Base-by-base conservation (phyloP, 2,888 invertebrate species). In the Cenopis cana region DNA sequence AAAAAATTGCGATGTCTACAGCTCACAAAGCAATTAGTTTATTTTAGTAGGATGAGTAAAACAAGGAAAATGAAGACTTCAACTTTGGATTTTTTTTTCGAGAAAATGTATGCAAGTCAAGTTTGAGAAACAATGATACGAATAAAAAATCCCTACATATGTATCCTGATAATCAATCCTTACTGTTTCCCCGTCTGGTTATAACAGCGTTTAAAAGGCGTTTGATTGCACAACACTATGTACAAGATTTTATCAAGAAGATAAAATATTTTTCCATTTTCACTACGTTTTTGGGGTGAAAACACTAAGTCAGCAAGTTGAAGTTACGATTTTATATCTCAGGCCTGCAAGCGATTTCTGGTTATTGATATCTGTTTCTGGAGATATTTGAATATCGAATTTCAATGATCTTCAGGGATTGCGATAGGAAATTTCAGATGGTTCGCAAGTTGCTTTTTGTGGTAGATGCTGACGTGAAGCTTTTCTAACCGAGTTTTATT, bases 301-400 rank as follows among this genome's bases (percentile, higher is more conserved):
- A 71, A 46, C 68, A 52, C 66, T 11, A 50, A 68, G 55, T 75
- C 74, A 74, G 74, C 74, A 49, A n/a, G 68, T 74, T 68, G 73
- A 49, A 75, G 73, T 78, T 77, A 78, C 74, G 78, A 67, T 41
- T 52, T 62, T 68, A 73, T 73, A 71, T 73, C 77, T 72, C 12
- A 65, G 72, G 69, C 62, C 61, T 54, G 64, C 50, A 46, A 68
- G 70, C 70, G 69, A 69, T 64, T 56, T 67, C 59, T 62, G 64
- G 64, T 71, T 73, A 74, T 75, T 74, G 73, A 73, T 74, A 71
- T 67, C 71, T 66, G 64, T 66, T 62, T 61, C 70, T 66, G 55
- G 12, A 49, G 68, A 73, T 69, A 76, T 73, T 76, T 72, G 73
- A 75, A 76, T 74, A 74, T 73, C 54, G 55, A 46, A 60, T 73